A percentile compares a stretch with the other conserved stretches of the same genome.
phyloP scores from a whole-genome alignment of 2,113 vertebrate species.

The Chiloscyllium plagiosum region DNA sequence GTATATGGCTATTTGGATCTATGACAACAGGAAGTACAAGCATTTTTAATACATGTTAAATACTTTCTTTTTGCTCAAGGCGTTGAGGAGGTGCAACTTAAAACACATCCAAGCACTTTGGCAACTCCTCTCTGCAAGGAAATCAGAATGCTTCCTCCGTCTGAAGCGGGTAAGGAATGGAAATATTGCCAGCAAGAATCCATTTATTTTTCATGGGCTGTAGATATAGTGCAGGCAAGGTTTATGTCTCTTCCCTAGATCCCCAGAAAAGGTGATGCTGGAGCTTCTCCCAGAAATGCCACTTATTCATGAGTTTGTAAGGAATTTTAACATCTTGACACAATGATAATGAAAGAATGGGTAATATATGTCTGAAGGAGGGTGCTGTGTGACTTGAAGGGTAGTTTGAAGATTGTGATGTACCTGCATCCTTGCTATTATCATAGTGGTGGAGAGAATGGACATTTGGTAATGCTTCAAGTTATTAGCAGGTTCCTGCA shows the following conservation, averaged over 20 bases:
- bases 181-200: background rate
- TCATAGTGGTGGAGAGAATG: too few relatives aligned
- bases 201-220: background rate
- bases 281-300: background rate
- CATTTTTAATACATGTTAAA: background rate
- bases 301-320: background rate
- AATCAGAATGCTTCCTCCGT: slow-evolving; percentile 77
- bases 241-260: background rate
- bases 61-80: slow-evolving; percentile 53
- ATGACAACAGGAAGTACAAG: background rate
- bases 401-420: background rate
- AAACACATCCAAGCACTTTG: slow-evolving; percentile 75
- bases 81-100: slow-evolving; percentile 64
- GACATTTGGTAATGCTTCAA: background rate
- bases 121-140: slow-evolving; percentile 76
- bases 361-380: background rate
- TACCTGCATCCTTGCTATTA: background rate
- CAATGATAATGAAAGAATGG: background rate
- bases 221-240: too few relatives aligned
- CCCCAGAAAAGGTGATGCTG: background rate
- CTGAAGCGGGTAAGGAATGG: slow-evolving; percentile 64
- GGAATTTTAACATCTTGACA: background rate
- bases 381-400: background rate
- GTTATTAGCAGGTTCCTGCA: background rate
- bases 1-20: background rate